phyloP scores from a whole-genome alignment of 2,113 vertebrate genomes.

The Lipotes vexillifer region DNA sequence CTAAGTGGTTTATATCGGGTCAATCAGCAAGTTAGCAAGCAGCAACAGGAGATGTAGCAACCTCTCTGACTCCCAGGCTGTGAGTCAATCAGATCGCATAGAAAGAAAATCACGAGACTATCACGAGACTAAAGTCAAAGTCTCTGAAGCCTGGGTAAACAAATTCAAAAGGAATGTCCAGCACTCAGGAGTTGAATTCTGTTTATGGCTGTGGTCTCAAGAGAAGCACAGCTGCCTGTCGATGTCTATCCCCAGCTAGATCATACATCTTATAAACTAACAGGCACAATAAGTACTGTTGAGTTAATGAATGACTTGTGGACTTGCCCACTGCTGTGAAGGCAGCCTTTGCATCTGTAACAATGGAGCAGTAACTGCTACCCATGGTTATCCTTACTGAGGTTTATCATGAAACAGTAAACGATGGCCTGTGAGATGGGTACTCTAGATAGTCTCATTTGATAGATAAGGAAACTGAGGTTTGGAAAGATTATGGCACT shows the following conservation, averaged over 20 bases:
- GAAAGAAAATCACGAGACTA: background rate
- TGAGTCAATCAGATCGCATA: background rate
- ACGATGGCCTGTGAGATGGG: background rate
- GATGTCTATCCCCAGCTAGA: background rate
- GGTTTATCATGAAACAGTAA: background rate
- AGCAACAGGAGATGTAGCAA: background rate
- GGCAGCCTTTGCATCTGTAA: background rate
- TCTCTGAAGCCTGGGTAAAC: background rate
- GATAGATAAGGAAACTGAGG: background rate
- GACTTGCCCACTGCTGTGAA: background rate
- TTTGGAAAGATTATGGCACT: background rate
- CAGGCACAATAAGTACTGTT: background rate
- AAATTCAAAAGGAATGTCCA: background rate
- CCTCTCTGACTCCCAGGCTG: background rate
- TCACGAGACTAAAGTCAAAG: background rate
- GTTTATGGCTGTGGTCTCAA: background rate
- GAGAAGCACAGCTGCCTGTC: background rate
- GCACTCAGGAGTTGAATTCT: background rate
- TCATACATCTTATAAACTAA: background rate
- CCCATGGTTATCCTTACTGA: background rate
- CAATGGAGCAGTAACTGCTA: background rate
- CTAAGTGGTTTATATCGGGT: background rate
- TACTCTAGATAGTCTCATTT: background rate
- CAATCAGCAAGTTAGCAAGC: background rate
- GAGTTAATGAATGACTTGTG: background rate